phyloP scores from a whole-genome alignment of 1,140 invertebrate genomes.

The Bradynema listronoti region DNA sequence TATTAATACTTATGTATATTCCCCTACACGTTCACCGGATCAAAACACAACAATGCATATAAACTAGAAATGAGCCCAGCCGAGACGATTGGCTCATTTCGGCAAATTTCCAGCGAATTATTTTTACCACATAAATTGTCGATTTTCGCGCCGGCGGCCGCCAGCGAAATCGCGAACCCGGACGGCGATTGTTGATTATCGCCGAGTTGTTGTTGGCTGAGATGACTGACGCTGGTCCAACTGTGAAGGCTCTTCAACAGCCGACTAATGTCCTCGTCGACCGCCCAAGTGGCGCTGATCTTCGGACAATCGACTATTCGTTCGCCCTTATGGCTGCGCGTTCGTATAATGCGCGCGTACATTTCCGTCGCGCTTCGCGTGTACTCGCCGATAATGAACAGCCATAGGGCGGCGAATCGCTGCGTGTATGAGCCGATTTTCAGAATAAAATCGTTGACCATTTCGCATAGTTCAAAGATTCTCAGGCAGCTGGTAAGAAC shows the following conservation, averaged over 20 bases:
- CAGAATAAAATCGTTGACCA: constrained; percentile 45
- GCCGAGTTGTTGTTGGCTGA: too few relatives aligned
- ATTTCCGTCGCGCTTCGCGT: constrained; percentile 32
- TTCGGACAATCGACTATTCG: constrained; percentile 66
- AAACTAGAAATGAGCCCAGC: too few relatives aligned
- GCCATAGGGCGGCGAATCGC: constrained; percentile 52
- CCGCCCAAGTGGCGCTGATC: constrained; percentile 80
- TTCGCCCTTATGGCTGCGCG: constrained; percentile 26
- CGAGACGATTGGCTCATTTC: neutral
- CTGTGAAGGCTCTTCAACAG: constrained; percentile 63
- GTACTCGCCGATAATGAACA: constrained; percentile 52
- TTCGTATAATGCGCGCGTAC: constrained; percentile 44
- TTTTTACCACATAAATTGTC: too few relatives aligned
- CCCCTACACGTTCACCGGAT: too few relatives aligned
- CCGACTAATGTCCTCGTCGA: constrained; percentile 84
- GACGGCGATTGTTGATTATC: too few relatives aligned
- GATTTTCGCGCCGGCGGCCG: too few relatives aligned
- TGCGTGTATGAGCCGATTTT: constrained; percentile 47
- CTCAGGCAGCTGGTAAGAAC: constrained; percentile 37
- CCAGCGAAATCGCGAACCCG: too few relatives aligned
- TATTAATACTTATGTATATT: too few relatives aligned
- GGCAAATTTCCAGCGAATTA: too few relatives aligned
- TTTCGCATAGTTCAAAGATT: constrained; percentile 47
- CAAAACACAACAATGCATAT: too few relatives aligned
- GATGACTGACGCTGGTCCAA: constrained; percentile 38